phyloP scores from a whole-genome alignment of 1,140 invertebrate species.

The Eumeta japonica region DNA sequence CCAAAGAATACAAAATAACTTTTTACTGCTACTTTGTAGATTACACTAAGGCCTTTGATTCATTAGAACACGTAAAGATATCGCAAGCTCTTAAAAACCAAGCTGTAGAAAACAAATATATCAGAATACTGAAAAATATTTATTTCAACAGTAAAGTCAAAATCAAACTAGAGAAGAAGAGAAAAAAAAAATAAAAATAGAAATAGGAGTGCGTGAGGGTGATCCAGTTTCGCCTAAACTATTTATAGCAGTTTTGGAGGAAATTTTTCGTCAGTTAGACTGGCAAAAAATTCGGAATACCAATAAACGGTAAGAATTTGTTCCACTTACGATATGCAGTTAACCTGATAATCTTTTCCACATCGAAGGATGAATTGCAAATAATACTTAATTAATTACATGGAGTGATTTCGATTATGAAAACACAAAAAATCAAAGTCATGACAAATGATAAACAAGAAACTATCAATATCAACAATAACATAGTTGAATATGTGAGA shows the following conservation, averaged over 20 bases:
- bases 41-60: slow-evolving; percentile 4
- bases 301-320: slow-evolving; percentile 16
- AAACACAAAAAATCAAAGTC: too few species aligned
- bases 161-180: too few species aligned
- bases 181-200: slow-evolving; percentile 6
- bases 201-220: slow-evolving; percentile 6
- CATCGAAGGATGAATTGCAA: background rate
- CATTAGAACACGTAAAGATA: slow-evolving; percentile 6
- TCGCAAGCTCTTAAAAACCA: too few species aligned
- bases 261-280: too few species aligned
- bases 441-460: too few species aligned
- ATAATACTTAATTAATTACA: too few species aligned
- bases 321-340: slow-evolving; percentile 24
- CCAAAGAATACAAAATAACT: background rate
- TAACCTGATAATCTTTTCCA: slow-evolving; percentile 18
- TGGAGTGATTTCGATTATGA: too few species aligned
- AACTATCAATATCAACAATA: too few species aligned
- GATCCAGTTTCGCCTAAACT: slow-evolving; percentile 6
- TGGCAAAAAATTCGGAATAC: slow-evolving; percentile 12
- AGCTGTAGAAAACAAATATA: slow-evolving; percentile 5
- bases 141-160: slow-evolving; percentile 3
- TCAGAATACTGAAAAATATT: slow-evolving; percentile 6
- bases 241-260: slow-evolving; percentile 6
- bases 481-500: too few species aligned
- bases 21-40: background rate